Evolutionary conservation across 2,797 vertebrate species (phyloP), one percentile per base, ranked within the genome.

Genomic region (Distichodus sexfasciatus): DNA sequence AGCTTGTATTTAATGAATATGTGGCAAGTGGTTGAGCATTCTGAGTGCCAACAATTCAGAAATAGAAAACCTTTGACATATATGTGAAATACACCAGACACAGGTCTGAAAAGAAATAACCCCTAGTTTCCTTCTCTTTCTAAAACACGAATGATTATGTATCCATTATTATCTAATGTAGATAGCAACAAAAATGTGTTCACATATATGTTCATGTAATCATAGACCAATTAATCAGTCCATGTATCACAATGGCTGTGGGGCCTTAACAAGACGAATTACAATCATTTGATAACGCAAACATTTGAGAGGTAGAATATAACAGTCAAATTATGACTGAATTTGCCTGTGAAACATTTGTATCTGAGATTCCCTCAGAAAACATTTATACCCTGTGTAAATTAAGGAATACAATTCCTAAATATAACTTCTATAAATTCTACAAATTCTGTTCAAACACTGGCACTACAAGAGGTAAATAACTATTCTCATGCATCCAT

Each of bases 261-360:
- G 8, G 14, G 14, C 36, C 10, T 26, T 26, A 19, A 6, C 58
- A 50, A 23, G 12, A 23, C 8, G 26, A 24, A 41, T 40, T 26
- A 58, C 36, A 58, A 41, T 41, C 31, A 61, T 19, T 31, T 3
- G 3, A 57, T 6, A 23, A 28, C 9, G 23, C 4, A 48, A 51
- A 54, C 35, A 57, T 51, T 21, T 14, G 0, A 63, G 67, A 70
- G 69, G 60, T 71, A 71, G 69, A 12, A 15, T 57, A 55, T 41
- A 51, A 48, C 67, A 69, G 57, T 51, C 40, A 66, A 46, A 72
- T 31, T 43, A 4, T 33, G 19, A 44, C 11, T 43, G 21, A 62
- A 41, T 29, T 24, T 19, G 17, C 26, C 19, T 29, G 59, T 33
- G 19, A 23, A 51, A 36, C 31, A 29, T 3, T 29, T 1, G 1